Base-by-base conservation (phyloP, 2,797 vertebrate genomes). In the Danio choprae region DNA sequence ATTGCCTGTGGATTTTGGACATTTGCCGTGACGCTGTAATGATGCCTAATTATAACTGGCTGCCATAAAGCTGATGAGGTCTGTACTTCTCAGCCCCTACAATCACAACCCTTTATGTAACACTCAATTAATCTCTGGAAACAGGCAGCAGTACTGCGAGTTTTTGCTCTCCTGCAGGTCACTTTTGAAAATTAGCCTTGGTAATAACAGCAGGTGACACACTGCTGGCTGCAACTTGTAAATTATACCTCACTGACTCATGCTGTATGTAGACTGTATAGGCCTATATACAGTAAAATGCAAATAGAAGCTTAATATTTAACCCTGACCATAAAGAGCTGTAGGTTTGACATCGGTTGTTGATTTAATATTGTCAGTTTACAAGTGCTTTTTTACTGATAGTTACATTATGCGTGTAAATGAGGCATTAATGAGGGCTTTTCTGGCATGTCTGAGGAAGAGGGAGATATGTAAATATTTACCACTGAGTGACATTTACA, bases 341-440 rank as follows among this genome's bases (percentile, higher is more conserved):
- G 48, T 5, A 22, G 38, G n/a, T 41, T 72, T 22, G 8, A 9
- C 40, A 41, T 38, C 38, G 3, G 11, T 15, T 12, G 3, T 16
- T 9, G 4, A 15, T n/a, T 10, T 50, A 48, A 67, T 48, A n/a
- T 4, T 48, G 40, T 38, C 1, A 5, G 13, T 22, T 9, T 55
- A 22, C 8, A 40, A 22, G n/a, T 12, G 10, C 43, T 48, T 44
- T 4, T 29, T 16, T 29, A 20, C 13, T 8, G 16, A 64, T 3
- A 59, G 44, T 59, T 29, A 36, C 7, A 58, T 50, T 5, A 51
- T 56, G 40, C 16, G 18, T 69, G n/a, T 16, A 43, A 67, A 74
- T 79, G 55, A 56, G 60, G 46, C 20, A 38, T 67, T 77, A 84
- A 82, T 80, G 77, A 80, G 63, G 38, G 38, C 7, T 69, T 36